Conservation (phyloP, 2,113 vertebrate genomes). For the Microtus richardsoni region DNA sequence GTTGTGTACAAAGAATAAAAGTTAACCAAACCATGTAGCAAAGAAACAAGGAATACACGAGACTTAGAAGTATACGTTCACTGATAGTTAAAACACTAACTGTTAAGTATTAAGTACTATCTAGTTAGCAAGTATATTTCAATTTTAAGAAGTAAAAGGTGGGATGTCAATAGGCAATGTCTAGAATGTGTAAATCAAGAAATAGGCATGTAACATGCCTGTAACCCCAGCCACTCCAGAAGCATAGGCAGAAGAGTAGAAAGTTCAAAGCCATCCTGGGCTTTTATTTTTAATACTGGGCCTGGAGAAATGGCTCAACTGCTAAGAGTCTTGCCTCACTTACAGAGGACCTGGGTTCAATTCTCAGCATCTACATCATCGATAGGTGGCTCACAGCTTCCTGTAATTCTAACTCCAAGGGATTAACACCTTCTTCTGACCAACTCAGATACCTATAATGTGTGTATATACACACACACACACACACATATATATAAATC, state of each 20-base stretch:
- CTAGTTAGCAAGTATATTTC: slow-evolving; percentile 42
- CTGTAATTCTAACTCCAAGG: background rate
- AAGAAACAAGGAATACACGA: background rate
- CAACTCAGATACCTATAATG: background rate
- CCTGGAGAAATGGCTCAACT: background rate
- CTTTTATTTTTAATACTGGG: background rate
- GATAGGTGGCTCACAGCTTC: background rate
- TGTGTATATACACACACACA: background rate
- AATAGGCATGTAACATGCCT: background rate
- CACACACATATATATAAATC: background rate
- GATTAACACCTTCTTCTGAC: background rate
- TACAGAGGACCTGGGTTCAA: background rate
- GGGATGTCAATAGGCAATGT: slow-evolving; percentile 50
- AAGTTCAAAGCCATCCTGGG: background rate
- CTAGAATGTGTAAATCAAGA: slow-evolving; percentile 26
- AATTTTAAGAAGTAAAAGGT: background rate
- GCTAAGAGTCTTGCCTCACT: background rate
- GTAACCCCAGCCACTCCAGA: background rate
- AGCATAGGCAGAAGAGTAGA: background rate
- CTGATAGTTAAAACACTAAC: background rate
- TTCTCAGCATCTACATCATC: background rate
- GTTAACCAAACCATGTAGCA: slow-evolving; percentile 4
- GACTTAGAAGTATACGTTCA: background rate
- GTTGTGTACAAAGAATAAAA: slow-evolving; percentile 8
- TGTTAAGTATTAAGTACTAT: background rate